Percentiles rank a stretch among this genome's conserved stretches.
Conservation (phyloP, 2,888 invertebrate species). For the Lithosia quadra region DNA sequence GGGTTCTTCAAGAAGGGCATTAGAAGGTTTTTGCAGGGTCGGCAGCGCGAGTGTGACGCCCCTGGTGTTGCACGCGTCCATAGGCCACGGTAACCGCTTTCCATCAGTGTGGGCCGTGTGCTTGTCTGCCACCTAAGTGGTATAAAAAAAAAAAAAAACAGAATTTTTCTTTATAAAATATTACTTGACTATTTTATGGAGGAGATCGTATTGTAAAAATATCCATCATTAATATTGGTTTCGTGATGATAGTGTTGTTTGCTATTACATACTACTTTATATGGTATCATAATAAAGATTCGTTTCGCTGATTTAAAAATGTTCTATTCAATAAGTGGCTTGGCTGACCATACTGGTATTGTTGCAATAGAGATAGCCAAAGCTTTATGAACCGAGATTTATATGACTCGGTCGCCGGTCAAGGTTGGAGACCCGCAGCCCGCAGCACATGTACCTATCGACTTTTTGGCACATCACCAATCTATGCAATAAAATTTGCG, state of each 20-base stretch:
- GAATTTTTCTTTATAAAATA: background rate
- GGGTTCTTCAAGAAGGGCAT: no score
- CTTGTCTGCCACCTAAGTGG: no score
- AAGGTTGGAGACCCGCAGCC: conserved; percentile 82
- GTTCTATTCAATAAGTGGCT: conserved; percentile 36
- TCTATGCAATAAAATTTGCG: conserved; percentile 50
- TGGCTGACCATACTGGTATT: conserved; percentile 42
- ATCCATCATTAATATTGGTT: background rate
- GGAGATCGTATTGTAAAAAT: background rate
- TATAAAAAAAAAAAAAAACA: no score
- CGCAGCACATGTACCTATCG: conserved; percentile 59
- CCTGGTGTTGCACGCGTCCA: no score
- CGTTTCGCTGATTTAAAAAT: conserved; percentile 32
- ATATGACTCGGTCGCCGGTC: conserved; percentile 72
- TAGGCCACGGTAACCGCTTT: no score
- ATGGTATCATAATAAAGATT: conserved; percentile 20
- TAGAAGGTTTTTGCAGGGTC: no score
- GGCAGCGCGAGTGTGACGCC: no score
- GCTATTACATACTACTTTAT: conserved; percentile 4
- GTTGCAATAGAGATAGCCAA: conserved; percentile 56
- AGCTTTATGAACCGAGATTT: conserved; percentile 64
- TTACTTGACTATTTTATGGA: background rate
- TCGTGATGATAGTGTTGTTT: background rate
- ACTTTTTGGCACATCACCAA: conserved; percentile 76
- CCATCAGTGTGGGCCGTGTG: no score